Conservation (phyloP, 2,113 vertebrate species). For the Chionis minor region DNA sequence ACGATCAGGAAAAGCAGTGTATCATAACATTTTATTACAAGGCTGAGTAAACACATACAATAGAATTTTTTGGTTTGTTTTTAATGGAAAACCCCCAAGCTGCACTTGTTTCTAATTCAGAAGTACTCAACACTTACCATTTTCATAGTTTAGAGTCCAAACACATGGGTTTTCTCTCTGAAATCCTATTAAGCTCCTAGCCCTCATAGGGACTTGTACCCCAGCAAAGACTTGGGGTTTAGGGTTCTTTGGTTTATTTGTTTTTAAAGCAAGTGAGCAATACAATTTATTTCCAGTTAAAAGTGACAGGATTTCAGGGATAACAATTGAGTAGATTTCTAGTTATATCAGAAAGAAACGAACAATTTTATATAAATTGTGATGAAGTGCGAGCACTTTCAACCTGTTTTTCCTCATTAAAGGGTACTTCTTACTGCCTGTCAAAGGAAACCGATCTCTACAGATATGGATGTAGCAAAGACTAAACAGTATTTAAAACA, state of each 20-base stretch:
- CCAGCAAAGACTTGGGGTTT: not conserved
- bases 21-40: not conserved
- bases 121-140: not conserved
- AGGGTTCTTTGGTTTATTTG: not conserved
- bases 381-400: not conserved
- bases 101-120: not conserved
- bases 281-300: not conserved
- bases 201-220: not conserved
- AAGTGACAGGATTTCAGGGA: not conserved
- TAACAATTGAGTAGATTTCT: not conserved
- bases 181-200: not conserved
- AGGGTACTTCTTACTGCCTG: not conserved
- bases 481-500: not conserved
- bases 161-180: not conserved
- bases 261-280: not conserved
- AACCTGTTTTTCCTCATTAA: not conserved
- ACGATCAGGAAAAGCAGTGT: slow-evolving; percentile 3
- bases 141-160: not conserved
- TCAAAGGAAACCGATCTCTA: not conserved
- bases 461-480: not conserved
- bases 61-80: not conserved
- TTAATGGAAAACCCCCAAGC: not conserved
- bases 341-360: not conserved
- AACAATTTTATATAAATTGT: not conserved
- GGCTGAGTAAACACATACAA: not conserved